Evolutionary conservation across 2,797 vertebrate species (phyloP).

Genomic region (Fistularia tabacaria): DNA sequence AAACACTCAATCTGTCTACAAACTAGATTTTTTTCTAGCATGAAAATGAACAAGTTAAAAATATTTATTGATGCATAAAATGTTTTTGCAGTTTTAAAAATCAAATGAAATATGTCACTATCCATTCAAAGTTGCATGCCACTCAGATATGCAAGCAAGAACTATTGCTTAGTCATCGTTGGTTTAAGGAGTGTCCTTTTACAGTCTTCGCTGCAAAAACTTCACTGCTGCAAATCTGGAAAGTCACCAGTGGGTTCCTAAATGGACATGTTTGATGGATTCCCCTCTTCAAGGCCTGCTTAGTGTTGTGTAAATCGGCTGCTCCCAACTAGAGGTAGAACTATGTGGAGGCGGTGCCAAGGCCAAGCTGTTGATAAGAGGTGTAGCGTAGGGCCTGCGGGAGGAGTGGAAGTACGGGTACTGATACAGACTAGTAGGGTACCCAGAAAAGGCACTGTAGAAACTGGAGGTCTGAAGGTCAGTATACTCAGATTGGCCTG

Average conservation of each 20-base stretch:
- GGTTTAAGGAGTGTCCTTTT: too few relatives aligned
- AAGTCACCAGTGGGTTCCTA: neutral
- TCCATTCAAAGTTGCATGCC: too few relatives aligned
- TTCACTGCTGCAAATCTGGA: too few relatives aligned
- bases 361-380: slow-evolving; percentile 83
- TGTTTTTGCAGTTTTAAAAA: too few relatives aligned
- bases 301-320: slow-evolving; percentile 85
- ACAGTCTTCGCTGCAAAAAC: too few relatives aligned
- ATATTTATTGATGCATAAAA: too few relatives aligned
- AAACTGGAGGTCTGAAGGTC: slow-evolving; percentile 85
- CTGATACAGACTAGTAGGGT: slow-evolving; percentile 83
- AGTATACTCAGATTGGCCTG: slow-evolving; percentile 81
- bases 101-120: too few relatives aligned
- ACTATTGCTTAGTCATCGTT: too few relatives aligned
- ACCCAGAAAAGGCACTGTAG: slow-evolving; percentile 82
- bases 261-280: neutral
- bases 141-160: too few relatives aligned
- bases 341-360: slow-evolving; percentile 80
- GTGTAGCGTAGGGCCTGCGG: slow-evolving; percentile 77
- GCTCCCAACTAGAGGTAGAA: slow-evolving; percentile 84
- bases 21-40: too few relatives aligned
- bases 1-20: too few relatives aligned
- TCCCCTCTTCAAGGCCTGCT: slow-evolving; percentile 71
- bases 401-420: slow-evolving; percentile 87
- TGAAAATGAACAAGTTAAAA: too few relatives aligned